Evolutionary conservation across 1,140 invertebrate genomes (phyloP).

Genomic region (Ephestia elutella): DNA sequence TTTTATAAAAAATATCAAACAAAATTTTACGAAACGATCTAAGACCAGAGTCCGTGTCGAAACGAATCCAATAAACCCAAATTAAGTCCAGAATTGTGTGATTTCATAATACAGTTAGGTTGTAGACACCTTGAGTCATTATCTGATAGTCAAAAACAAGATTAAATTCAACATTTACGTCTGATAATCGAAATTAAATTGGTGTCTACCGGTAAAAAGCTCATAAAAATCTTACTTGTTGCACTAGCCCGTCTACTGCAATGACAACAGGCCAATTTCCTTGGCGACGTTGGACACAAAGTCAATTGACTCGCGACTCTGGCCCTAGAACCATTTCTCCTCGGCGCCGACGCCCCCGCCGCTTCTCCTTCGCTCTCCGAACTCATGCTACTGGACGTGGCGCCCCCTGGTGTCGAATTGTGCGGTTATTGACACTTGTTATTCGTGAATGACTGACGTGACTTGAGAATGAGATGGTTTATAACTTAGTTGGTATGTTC

Average conservation of each 20-base stretch:
- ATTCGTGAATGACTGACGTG: background rate
- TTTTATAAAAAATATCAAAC: background rate
- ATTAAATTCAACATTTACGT: too few relatives aligned
- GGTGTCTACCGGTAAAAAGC: too few relatives aligned
- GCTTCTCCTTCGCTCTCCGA: constrained; percentile 59
- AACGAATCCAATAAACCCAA: too few relatives aligned
- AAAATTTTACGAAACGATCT: too few relatives aligned
- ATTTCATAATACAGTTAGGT: too few relatives aligned
- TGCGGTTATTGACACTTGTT: background rate
- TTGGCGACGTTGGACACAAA: constrained; percentile 49
- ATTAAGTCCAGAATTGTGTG: too few relatives aligned
- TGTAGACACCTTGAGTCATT: too few relatives aligned
- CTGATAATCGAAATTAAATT: too few relatives aligned
- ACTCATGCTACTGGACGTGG: constrained; percentile 49
- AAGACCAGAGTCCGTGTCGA: too few relatives aligned
- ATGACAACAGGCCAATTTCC: constrained; percentile 27
- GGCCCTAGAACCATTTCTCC: constrained; percentile 16
- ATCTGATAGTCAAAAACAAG: too few relatives aligned
- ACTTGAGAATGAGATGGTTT: background rate
- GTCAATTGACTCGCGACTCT: constrained; percentile 41
- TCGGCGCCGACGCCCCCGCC: constrained; percentile 17
- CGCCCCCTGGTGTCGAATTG: constrained; percentile 30
- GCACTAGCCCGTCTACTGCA: constrained; percentile 20
- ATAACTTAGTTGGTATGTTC: too few relatives aligned
- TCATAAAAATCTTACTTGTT: constrained; percentile 18